A percentile compares a stretch with the other conserved stretches of the same genome.
Evolutionary conservation across 2,797 vertebrate species (phyloP).

Genomic region (Sphenopsis melanotis): DNA sequence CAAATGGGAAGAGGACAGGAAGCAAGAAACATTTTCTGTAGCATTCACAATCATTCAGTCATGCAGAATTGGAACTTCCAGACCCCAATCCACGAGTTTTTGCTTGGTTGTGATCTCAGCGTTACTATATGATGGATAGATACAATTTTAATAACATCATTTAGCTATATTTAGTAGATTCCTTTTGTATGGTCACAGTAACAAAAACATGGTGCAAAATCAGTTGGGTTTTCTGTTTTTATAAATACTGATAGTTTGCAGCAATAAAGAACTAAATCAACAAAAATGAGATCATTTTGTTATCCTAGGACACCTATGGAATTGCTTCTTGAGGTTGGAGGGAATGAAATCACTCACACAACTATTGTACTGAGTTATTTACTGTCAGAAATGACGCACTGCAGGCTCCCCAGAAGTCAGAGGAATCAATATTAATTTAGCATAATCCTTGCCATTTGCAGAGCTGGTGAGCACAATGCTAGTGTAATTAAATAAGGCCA

Average conservation of each 20-base stretch:
- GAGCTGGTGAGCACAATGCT: slow-evolving; percentile 49
- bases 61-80: slow-evolving; percentile 66
- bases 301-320: slow-evolving; percentile 50
- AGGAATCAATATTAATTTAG: slow-evolving; percentile 46
- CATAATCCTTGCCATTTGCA: slow-evolving; percentile 42
- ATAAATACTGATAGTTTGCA: slow-evolving; percentile 79
- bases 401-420: slow-evolving; percentile 36
- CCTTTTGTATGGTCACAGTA: slow-evolving; percentile 73
- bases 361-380: slow-evolving; percentile 50
- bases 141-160: slow-evolving; percentile 50
- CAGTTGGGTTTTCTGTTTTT: slow-evolving; percentile 52
- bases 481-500: slow-evolving; percentile 63
- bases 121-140: slow-evolving; percentile 47
- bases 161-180: slow-evolving; percentile 57
- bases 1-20: slow-evolving; percentile 60
- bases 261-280: slow-evolving; percentile 71
- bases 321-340: slow-evolving; percentile 23
- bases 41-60: slow-evolving; percentile 60
- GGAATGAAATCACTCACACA: slow-evolving; percentile 50
- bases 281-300: slow-evolving; percentile 17
- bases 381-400: slow-evolving; percentile 46
- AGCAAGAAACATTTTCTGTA: slow-evolving; percentile 54
- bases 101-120: slow-evolving; percentile 58
- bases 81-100: slow-evolving; percentile 38
- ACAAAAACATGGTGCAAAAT: slow-evolving; percentile 76